Evolutionary conservation across 2,113 vertebrate species (phyloP).

Genomic region (Leucopsar rothschildi): DNA sequence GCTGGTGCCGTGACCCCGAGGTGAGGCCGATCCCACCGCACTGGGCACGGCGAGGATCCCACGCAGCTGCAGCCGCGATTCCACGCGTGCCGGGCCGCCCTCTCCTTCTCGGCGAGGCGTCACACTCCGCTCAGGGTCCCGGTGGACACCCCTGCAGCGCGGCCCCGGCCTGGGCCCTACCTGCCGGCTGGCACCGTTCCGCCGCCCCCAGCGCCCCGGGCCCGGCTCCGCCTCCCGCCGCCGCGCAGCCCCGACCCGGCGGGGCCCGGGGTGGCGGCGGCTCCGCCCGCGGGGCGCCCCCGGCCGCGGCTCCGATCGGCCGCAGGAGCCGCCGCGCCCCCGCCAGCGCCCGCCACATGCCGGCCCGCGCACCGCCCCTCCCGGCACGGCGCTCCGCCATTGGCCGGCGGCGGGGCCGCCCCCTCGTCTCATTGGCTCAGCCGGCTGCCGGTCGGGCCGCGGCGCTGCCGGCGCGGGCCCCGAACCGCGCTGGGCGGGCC

Average conservation of each 20-base stretch:
- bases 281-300: too few relatives aligned
- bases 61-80: accelerated
- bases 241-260: not conserved
- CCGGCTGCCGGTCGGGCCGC: not conserved
- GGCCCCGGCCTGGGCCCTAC: not conserved
- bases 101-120: accelerated
- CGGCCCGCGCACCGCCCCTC: too few relatives aligned
- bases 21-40: accelerated
- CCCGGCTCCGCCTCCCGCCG: not conserved
- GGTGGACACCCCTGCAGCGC: not conserved
- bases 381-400: too few relatives aligned
- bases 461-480: too few relatives aligned
- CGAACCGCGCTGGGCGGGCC: too few relatives aligned
- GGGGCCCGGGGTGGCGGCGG: too few relatives aligned
- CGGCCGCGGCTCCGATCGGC: too few relatives aligned
- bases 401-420: not conserved
- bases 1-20: accelerated
- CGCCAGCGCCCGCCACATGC: too few relatives aligned
- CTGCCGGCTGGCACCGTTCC: not conserved
- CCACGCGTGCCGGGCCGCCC: accelerated
- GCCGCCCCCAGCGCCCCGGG: not conserved
- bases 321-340: too few relatives aligned
- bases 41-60: not conserved
- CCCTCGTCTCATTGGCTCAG: not conserved
- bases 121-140: not conserved